Conservation (phyloP, 2,797 vertebrate genomes). For the Hozukius guyotensis region DNA sequence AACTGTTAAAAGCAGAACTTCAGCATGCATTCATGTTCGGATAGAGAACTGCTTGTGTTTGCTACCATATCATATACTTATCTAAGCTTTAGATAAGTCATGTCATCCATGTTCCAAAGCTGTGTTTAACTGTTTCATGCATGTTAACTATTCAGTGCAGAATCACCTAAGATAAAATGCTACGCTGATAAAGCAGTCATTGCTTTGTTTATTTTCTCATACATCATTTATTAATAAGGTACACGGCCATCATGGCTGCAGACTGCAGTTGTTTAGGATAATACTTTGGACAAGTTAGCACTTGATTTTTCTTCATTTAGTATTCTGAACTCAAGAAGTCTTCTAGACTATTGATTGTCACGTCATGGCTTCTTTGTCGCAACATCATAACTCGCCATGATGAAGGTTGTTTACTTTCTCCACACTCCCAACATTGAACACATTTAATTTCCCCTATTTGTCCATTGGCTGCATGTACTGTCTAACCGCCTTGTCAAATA, state of each 20-base stretch:
- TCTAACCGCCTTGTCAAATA: neutral
- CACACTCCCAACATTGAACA: neutral
- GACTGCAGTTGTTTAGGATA: neutral
- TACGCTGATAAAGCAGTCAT: conserved; percentile 24
- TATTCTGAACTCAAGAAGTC: neutral
- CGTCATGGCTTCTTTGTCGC: conserved; percentile 4
- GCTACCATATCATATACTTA: conserved; percentile 22
- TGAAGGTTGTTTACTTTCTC: neutral
- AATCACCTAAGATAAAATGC: conserved; percentile 58
- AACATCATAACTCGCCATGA: neutral
- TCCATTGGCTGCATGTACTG: neutral
- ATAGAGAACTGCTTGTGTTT: conserved; percentile 32
- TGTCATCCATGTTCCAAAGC: conserved; percentile 34
- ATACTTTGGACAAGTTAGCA: neutral
- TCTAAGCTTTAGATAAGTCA: conserved; percentile 23
- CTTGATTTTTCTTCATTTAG: neutral
- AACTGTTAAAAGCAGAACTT: conserved; percentile 6
- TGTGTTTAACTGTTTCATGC: conserved; percentile 53
- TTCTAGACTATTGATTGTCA: neutral
- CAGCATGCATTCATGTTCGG: conserved; percentile 27
- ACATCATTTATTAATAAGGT: neutral
- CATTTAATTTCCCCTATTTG: neutral
- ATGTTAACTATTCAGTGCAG: conserved; percentile 52
- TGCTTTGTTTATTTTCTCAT: conserved; percentile 32
- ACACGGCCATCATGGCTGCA: neutral